Evolutionary conservation across 1,140 invertebrate species (phyloP), one percentile per base, ranked within the genome.

Genomic region (Acromyrmex echinatior): DNA sequence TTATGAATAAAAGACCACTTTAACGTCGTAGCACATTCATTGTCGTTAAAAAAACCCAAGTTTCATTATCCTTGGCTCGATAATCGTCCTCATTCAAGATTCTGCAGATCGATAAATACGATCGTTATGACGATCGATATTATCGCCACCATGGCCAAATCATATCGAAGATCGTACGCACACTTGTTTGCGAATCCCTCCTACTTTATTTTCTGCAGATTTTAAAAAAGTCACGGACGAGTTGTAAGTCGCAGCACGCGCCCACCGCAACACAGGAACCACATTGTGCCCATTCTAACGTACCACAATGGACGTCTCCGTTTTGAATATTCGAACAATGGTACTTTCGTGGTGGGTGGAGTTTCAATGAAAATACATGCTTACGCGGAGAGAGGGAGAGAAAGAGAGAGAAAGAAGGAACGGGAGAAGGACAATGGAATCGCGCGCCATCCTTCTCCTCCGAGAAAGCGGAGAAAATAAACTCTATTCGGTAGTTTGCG

Each of bases 321-420:
- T 93, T 93, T 93, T 93, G 90, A 94, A 93, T 93, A 92, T 87
- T 79, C 87, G 87, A 92, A 93, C 92, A 93, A 94, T 94, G 91
- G 91, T 81, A 91, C 88, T 91, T 91, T 92, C 84, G 88, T 91
- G 89, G 77, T 87, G 87, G 85, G 70, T 82, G 89, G 91, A 93
- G 87, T 88, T 79, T 87, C 86, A 87, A 91, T 86, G 90, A 93
- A 93, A 93, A 89, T 90, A 91, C 91, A 86, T 89, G 79, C 51
- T 87, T 65, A 88, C 89, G 89, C 35, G 39, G 51, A 68, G 63
- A n/a, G 65, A 70, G 49, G 31, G 65, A 35, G 49, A 12, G 49
- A 51, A 51, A 51, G 28, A 16, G 7, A 62, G 21, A 18, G 39
- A 60, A 58, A 53, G 63, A 68, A 56, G 68, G 70, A 16, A 39